Evolutionary conservation across 2,113 vertebrate species (phyloP).

Genomic region (Athene noctua): DNA sequence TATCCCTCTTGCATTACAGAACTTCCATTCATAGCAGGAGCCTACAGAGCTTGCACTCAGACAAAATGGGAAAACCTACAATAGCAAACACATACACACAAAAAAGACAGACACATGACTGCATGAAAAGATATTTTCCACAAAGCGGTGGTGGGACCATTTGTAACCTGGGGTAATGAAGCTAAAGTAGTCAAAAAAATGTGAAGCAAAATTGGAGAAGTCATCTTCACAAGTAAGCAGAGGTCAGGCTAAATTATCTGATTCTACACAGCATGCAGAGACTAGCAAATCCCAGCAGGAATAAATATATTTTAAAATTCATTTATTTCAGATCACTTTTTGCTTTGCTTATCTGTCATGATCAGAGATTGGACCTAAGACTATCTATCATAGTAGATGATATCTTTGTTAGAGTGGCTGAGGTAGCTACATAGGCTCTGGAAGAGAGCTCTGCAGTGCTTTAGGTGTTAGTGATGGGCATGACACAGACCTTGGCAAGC

Average conservation of each 20-base stretch:
- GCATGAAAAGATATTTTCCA: background rate
- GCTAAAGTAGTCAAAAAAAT: background rate
- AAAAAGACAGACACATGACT: background rate
- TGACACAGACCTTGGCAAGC: background rate
- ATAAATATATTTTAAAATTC: background rate
- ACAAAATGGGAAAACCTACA: background rate
- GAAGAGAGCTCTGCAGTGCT: background rate
- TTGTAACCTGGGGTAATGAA: background rate
- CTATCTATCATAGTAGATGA: background rate
- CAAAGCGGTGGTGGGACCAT: background rate
- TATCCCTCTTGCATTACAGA: background rate
- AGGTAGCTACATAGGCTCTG: background rate
- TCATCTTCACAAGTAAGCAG: background rate
- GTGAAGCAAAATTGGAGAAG: background rate
- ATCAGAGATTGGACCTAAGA: background rate
- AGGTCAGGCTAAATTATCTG: background rate
- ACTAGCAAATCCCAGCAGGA: background rate
- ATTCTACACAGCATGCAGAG: background rate
- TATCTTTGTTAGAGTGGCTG: background rate
- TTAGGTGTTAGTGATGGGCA: background rate
- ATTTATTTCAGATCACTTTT: conserved; percentile 1
- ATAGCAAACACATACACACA: background rate
- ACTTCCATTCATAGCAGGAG: background rate
- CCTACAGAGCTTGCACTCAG: background rate
- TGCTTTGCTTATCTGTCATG: background rate